phyloP scores from a whole-genome alignment of 1,140 invertebrate genomes.

The Eupristina koningsbergeri region DNA sequence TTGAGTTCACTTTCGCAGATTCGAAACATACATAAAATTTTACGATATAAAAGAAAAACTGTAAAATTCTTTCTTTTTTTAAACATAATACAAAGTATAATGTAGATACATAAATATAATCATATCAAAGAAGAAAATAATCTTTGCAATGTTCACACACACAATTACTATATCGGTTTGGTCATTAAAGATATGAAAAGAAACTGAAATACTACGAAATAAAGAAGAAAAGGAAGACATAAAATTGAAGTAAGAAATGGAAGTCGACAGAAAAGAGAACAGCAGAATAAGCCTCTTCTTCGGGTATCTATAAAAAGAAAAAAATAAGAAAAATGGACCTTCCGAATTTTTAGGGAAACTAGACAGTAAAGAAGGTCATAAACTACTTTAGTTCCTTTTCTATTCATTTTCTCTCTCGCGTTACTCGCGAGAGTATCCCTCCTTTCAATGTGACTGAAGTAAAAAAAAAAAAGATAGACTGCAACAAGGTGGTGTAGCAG shows the following conservation, averaged over 20 bases:
- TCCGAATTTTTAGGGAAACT: background rate
- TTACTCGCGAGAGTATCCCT: constrained; percentile 23
- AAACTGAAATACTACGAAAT: background rate
- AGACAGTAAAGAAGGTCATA: constrained; percentile 37
- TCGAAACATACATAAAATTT: constrained; percentile 38
- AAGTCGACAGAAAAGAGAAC: constrained; percentile 19
- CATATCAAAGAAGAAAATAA: background rate
- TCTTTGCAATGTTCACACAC: background rate
- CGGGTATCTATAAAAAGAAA: constrained; percentile 29
- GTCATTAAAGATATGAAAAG: background rate
- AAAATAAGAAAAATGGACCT: background rate
- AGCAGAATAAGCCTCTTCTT: constrained; percentile 6
- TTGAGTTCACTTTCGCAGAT: constrained; percentile 1
- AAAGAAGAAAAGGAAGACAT: background rate
- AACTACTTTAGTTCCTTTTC: background rate
- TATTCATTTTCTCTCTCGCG: background rate
- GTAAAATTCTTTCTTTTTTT: background rate
- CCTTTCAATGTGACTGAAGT: background rate
- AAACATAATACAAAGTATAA: constrained; percentile 30
- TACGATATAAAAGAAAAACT: constrained; percentile 28
- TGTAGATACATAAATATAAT: constrained; percentile 10
- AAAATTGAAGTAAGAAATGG: background rate
- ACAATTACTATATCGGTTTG: constrained; percentile 28
- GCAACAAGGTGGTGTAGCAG: background rate
- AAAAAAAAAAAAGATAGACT: background rate